Evolutionary conservation across 2,797 vertebrate genomes (phyloP).

Genomic region (Gobio occitaniae): DNA sequence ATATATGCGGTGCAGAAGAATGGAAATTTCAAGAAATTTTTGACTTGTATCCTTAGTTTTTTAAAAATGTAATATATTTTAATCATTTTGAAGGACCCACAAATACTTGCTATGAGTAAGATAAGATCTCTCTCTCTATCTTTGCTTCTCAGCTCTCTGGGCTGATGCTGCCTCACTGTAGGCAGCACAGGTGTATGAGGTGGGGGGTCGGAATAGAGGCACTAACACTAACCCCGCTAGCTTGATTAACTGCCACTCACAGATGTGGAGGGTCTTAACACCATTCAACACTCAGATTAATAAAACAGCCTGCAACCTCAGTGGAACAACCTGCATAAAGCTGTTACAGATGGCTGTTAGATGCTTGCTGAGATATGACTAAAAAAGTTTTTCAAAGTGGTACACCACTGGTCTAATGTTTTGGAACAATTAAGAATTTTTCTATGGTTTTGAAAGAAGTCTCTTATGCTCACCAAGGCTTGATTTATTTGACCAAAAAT

Average conservation of each 20-base stretch:
- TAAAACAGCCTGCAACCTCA: slow-evolving; percentile 13
- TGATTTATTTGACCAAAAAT: background rate
- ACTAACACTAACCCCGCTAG: slow-evolving; percentile 9
- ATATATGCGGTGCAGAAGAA: background rate
- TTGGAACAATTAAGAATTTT: background rate
- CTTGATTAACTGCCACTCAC: slow-evolving; percentile 40
- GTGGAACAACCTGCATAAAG: background rate
- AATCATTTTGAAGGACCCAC: background rate
- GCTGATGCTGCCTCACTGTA: background rate
- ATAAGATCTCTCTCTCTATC: background rate
- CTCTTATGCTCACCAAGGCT: background rate
- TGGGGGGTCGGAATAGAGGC: background rate
- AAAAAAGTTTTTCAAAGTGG: background rate
- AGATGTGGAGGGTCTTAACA: slow-evolving; percentile 36
- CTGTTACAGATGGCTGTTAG: slow-evolving; percentile 12
- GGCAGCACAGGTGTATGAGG: slow-evolving; percentile 35
- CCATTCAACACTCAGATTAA: background rate
- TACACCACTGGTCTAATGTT: background rate
- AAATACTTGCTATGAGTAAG: background rate
- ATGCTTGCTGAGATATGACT: background rate
- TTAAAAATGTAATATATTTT: background rate
- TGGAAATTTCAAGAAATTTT: background rate
- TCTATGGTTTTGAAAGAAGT: background rate
- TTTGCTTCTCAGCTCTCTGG: background rate
- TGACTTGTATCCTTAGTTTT: too few relatives aligned